Conservation (phyloP, 2,797 vertebrate genomes). For the Notolabrus celidotus region DNA sequence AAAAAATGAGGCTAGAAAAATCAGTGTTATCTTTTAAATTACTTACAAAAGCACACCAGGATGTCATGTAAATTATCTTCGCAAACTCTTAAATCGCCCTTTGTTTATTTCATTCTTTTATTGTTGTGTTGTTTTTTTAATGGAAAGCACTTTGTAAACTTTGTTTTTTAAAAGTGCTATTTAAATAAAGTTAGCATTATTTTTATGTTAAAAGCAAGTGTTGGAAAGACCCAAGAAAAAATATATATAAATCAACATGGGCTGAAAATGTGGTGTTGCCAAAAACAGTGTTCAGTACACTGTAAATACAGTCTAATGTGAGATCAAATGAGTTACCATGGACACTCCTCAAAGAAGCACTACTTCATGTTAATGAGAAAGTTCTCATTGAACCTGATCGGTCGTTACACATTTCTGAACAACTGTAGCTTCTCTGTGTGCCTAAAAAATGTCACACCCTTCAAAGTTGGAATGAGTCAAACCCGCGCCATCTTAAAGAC, state of each 20-base stretch:
- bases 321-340: conserved; percentile 4
- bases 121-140: background rate
- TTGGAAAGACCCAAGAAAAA: conserved; percentile 17
- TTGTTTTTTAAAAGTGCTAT: background rate
- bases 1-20: background rate
- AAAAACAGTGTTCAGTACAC: conserved; percentile 11
- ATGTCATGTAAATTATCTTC: background rate
- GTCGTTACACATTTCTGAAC: conserved; percentile 28
- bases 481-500: conserved; percentile 46
- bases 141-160: background rate
- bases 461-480: conserved; percentile 71
- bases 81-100: background rate
- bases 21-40: background rate
- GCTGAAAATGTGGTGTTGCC: conserved; percentile 19
- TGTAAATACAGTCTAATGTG: conserved; percentile 19
- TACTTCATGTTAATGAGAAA: conserved; percentile 19
- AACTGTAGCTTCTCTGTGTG: conserved; percentile 26
- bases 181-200: background rate
- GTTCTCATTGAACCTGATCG: conserved; percentile 5
- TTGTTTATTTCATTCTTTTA: background rate
- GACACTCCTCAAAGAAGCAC: background rate
- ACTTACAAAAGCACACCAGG: background rate
- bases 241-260: background rate
- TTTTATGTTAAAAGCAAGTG: conserved; percentile 10
- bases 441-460: conserved; percentile 34